A percentile compares a stretch with the other conserved stretches of the same genome.
Evolutionary conservation across 2,888 invertebrate species (phyloP).

Genomic region (Alloplasta piceator): DNA sequence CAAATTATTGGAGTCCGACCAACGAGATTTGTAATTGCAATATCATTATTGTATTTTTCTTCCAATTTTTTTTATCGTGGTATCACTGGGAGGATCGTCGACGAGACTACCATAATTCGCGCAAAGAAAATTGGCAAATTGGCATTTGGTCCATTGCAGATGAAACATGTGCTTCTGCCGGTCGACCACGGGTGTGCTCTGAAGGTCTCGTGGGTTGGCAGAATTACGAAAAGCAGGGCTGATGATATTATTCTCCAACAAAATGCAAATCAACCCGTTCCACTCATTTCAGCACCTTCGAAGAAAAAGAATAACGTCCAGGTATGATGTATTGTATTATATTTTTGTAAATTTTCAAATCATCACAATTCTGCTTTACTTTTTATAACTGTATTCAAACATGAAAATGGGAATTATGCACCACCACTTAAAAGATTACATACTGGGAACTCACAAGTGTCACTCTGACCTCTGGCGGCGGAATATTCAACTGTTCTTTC

Average conservation of each 20-base stretch:
- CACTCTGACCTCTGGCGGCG: no score
- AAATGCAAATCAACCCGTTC: conserved; percentile 7
- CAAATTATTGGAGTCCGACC: not conserved
- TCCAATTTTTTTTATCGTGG: not conserved
- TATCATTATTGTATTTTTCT: not conserved
- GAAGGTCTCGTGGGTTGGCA: not conserved
- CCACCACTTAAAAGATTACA: no score
- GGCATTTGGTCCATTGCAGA: conserved; percentile 16
- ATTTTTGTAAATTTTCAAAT: no score
- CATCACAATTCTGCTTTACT: no score
- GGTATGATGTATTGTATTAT: no score
- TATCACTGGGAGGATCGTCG: not conserved
- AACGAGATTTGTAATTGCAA: not conserved
- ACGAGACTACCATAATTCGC: not conserved
- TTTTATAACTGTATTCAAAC: no score
- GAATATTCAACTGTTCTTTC: no score
- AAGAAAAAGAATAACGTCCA: not conserved
- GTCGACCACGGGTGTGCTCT: not conserved
- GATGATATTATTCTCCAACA: conserved; percentile 2
- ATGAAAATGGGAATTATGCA: no score
- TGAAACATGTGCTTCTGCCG: not conserved
- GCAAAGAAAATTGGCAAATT: conserved; percentile 25
- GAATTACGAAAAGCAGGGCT: not conserved
- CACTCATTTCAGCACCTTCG: conserved; percentile 21
- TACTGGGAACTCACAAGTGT: no score